Base-by-base conservation (phyloP, 1,140 invertebrate species). In the Ectropis grisescens region DNA sequence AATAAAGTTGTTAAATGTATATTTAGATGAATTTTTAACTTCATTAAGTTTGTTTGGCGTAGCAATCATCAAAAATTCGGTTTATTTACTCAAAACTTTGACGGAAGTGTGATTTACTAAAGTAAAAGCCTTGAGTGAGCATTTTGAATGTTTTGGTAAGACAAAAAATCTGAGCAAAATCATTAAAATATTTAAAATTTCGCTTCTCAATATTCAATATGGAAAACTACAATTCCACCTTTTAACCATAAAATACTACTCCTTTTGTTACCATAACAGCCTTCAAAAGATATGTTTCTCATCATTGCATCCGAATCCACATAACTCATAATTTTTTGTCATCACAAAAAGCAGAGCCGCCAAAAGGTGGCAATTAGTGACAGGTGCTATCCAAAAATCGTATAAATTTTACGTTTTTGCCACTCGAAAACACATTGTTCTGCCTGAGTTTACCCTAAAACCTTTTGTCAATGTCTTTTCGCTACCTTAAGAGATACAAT, bases 281-380 rank as follows among this genome's bases (percentile, higher is more conserved):
- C 9, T 22, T 4, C 9, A 22, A 22, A 22, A 22, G 9, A 22
- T 22, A 22, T 22, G 19, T 9, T 22, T 22, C 9, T 22, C 9
- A 22, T 22, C 9, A 22, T 22, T n/a, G n/a, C n/a, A n/a, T n/a
- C n/a, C n/a, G n/a, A n/a, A n/a, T 22, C 24, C 27, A 29, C 13
- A 34, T 24, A 26, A 33, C 25, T 31, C 22, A 34, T 26, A 30
- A 48, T 40, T 60, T 62, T 70, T 62, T 58, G 33, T 35, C 39
- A 56, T 60, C 51, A 57, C 56, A 66, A 71, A 74, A 58, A 55
- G 47, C 15, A 58, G 52, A 54, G 47, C 74, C 74, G 74, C 69
- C 75, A 61, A 74, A 79, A 70, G 69, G 75, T 72, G 71, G 71
- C 67, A 80, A 80, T 80, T 80, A 76, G 65, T 43, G 57, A 80